A percentile compares a stretch with the other conserved stretches of the same genome.
Evolutionary conservation across 2,113 vertebrate species (phyloP).

Genomic region (Isurus oxyrinchus): DNA sequence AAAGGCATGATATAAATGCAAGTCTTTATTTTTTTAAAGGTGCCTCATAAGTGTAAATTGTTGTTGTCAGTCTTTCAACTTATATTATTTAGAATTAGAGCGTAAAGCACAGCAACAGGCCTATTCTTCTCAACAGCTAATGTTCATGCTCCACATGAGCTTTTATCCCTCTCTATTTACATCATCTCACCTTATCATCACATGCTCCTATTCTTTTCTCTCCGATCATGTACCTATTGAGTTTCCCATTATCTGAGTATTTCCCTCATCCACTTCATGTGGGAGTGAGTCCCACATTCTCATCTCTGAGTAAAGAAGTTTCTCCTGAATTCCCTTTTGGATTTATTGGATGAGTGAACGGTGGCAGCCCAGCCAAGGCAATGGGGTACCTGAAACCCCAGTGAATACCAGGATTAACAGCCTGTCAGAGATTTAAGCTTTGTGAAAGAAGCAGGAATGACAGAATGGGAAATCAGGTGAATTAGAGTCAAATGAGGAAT

Average conservation of each 20-base stretch:
- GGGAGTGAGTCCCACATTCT: background rate
- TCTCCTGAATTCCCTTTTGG: background rate
- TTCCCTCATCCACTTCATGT: background rate
- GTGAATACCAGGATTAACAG: background rate
- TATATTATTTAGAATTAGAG: background rate
- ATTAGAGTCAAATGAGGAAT: background rate
- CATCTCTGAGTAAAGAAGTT: background rate
- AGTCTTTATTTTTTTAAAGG: background rate
- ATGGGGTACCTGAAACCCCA: background rate
- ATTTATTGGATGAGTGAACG: background rate
- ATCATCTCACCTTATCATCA: background rate
- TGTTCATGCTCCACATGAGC: background rate
- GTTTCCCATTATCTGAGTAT: background rate
- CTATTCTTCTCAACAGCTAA: background rate
- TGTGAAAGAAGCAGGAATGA: background rate
- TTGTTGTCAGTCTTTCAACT: background rate
- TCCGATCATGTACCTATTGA: background rate
- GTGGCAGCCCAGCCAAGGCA: background rate
- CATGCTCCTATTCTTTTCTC: background rate
- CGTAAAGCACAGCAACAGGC: background rate
- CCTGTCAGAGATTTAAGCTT: background rate
- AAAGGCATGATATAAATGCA: too few relatives aligned
- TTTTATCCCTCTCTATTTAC: background rate
- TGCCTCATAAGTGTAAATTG: background rate
- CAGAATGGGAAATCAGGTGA: background rate